Conservation (phyloP, 2,113 vertebrate species). For the Phrynosoma blainvillii region DNA sequence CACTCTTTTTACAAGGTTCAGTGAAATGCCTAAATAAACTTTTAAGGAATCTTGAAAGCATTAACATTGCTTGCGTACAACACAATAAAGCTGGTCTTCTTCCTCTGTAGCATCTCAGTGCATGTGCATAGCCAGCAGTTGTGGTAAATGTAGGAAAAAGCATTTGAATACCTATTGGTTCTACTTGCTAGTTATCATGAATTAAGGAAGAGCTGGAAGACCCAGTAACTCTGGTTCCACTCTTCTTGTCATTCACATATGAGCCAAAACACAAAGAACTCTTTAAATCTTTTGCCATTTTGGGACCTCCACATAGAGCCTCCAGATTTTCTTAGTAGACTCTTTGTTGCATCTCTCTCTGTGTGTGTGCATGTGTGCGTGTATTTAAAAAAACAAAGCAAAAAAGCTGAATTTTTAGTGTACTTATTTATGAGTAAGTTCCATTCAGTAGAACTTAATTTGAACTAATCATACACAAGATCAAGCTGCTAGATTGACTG, state of each 20-base stretch:
- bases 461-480: too few species aligned
- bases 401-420: background rate
- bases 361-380: too few species aligned
- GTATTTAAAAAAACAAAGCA: background rate
- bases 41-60: conserved; percentile 31
- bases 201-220: background rate
- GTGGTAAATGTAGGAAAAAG: background rate
- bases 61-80: background rate
- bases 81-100: conserved; percentile 10
- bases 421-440: background rate
- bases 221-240: background rate
- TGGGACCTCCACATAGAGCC: too few species aligned
- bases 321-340: too few species aligned
- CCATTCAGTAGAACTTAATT: too few species aligned
- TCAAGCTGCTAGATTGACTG: too few species aligned
- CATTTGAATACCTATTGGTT: accelerated
- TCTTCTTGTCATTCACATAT: background rate
- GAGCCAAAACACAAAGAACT: background rate
- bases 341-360: background rate
- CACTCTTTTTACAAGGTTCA: background rate
- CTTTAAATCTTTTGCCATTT: background rate
- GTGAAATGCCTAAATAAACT: conserved; percentile 28
- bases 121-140: background rate
- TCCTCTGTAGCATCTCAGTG: conserved; percentile 9
- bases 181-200: background rate